Evolutionary conservation across 2,888 invertebrate genomes (phyloP).

Genomic region (Lasioglossum villosulum): DNA sequence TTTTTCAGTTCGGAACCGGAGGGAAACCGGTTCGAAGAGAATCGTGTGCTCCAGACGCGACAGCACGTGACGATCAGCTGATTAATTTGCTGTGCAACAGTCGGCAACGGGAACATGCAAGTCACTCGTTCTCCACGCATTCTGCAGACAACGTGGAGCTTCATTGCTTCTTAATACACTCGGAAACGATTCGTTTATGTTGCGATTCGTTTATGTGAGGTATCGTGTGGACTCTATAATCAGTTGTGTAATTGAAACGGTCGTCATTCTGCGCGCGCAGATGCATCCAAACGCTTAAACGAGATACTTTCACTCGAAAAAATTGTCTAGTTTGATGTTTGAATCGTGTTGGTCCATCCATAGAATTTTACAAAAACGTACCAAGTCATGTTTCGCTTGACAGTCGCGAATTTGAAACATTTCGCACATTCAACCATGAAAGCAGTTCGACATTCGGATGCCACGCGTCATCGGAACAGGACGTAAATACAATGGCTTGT

Average conservation of each 20-base stretch:
- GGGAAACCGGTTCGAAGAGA: slow-evolving; percentile 40
- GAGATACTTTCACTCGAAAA: neutral
- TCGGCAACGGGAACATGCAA: neutral
- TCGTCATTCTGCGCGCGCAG: neutral
- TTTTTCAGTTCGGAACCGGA: slow-evolving; percentile 27
- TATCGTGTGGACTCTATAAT: neutral
- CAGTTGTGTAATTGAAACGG: neutral
- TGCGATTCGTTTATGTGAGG: neutral
- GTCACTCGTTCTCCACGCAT: neutral
- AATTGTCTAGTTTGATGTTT: neutral
- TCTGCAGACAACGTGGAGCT: neutral
- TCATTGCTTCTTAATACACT: slow-evolving; percentile 18
- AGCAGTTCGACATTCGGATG: neutral
- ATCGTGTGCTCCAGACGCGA: neutral
- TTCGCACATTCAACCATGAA: neutral
- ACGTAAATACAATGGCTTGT: neutral
- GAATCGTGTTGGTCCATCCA: neutral
- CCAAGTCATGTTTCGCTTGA: neutral
- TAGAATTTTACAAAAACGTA: neutral
- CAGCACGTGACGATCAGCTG: neutral
- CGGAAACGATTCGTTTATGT: neutral
- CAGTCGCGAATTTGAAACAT: too few species aligned
- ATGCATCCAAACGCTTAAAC: neutral
- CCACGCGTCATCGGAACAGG: neutral
- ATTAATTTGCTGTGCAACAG: slow-evolving; percentile 17